These are phyloP conservation scores for Neotoxoptera formosana DNA, from an alignment of 1,140 invertebrate species.

Conservation along the genomic window DNA sequence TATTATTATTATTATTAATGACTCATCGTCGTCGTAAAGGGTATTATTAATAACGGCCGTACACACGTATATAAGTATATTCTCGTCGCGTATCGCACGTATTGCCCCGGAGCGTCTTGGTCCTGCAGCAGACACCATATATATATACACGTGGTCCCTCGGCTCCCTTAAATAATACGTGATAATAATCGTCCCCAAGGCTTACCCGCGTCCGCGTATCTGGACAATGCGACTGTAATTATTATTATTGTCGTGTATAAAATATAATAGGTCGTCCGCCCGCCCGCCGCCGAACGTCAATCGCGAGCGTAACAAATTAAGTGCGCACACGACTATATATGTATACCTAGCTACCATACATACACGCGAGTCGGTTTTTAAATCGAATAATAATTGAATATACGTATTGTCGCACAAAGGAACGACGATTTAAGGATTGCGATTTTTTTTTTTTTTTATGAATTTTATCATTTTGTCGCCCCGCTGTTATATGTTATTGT, in stretches of 20 bases:
- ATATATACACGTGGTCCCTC: not conserved
- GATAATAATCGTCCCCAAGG: conserved; percentile 12
- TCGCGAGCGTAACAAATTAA: conserved; percentile 25
- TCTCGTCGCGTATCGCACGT: conserved; percentile 41
- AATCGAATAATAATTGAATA: conserved; percentile 22
- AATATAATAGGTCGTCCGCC: too few species aligned
- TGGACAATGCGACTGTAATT: conserved; percentile 48
- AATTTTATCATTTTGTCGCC: not conserved
- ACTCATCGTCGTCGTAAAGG: conserved; percentile 27
- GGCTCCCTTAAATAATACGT: conserved; percentile 41
- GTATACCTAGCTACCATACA: too few species aligned
- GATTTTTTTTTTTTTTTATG: not conserved
- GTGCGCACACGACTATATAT: not conserved
- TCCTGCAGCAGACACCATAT: not conserved
- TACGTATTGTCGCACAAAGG: not conserved
- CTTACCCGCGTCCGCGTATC: too few species aligned
- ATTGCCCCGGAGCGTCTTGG: conserved; percentile 45
- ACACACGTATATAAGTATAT: not conserved
- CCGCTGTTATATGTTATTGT: too few species aligned
- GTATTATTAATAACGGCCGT: not conserved
- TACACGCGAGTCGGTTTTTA: not conserved
- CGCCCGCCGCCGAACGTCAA: too few species aligned
- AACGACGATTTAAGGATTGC: not conserved
- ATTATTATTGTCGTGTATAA: conserved; percentile 45
- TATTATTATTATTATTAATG: conserved; percentile 24